Evolutionary conservation across 2,888 invertebrate species (phyloP).

Genomic region (Pristionchus japonicus): DNA sequence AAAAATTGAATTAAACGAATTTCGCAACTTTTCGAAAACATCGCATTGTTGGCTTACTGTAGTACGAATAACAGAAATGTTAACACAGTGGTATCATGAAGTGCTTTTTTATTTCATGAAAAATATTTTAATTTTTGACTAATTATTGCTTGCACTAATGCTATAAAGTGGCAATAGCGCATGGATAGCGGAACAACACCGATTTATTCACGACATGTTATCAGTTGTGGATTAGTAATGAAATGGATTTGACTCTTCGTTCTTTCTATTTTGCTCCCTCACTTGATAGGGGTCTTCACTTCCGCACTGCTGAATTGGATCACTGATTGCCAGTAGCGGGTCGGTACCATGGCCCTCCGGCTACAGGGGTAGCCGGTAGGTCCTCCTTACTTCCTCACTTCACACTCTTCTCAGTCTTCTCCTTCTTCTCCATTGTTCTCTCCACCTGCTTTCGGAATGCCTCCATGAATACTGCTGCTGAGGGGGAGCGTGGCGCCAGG

Average conservation of each 20-base stretch:
- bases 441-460: neutral
- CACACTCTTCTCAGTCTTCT: neutral
- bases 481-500: neutral
- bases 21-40: neutral
- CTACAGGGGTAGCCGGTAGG: neutral
- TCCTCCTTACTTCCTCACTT: neutral
- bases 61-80: neutral
- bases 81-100: neutral
- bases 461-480: neutral
- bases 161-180: neutral
- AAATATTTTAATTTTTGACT: too few species aligned
- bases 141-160: neutral
- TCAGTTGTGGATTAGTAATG: slow-evolving; percentile 11
- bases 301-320: neutral
- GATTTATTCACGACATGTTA: slow-evolving; percentile 25
- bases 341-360: neutral
- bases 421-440: neutral
- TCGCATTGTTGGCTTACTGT: neutral
- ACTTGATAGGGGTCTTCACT: neutral
- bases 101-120: neutral
- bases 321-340: neutral
- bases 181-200: neutral
- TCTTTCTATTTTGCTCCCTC: neutral
- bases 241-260: neutral
- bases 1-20: neutral